These are phyloP conservation scores for Leptocoma aspasia DNA, from an alignment of 2,113 vertebrate genomes.

Conservation along the genomic window DNA sequence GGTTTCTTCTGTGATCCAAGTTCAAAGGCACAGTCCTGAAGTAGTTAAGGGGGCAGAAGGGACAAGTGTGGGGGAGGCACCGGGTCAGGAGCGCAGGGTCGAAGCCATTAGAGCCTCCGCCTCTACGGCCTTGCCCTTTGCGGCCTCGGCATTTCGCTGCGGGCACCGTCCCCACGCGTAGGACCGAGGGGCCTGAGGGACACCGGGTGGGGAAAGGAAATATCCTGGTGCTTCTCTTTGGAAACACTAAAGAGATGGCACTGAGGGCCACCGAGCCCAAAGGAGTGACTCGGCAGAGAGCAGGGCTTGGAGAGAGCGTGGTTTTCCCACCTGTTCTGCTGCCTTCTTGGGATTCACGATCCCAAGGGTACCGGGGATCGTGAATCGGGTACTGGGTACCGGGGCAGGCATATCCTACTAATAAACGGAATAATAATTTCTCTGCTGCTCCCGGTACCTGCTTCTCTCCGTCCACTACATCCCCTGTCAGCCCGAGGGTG, in stretches of 20 bases:
- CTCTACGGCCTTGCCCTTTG: background rate
- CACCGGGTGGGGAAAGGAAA: background rate
- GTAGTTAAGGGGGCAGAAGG: background rate
- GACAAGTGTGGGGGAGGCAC: background rate
- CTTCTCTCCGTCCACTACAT: background rate
- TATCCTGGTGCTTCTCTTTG: background rate
- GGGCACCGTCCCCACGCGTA: background rate
- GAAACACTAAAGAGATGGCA: background rate
- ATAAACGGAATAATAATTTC: background rate
- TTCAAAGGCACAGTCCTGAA: conserved; percentile 2
- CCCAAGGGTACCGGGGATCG: background rate
- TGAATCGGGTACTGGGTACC: too few relatives aligned
- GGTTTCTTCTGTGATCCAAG: background rate
- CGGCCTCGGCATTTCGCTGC: background rate
- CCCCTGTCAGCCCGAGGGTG: background rate
- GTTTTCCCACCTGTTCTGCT: background rate
- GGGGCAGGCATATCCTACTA: too few relatives aligned
- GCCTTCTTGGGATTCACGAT: too few relatives aligned
- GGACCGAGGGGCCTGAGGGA: background rate
- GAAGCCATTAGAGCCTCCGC: background rate
- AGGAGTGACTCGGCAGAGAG: background rate
- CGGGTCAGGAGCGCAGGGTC: background rate
- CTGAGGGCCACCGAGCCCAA: background rate
- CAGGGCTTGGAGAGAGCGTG: fast-evolving
- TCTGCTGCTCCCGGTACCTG: background rate